These are phyloP conservation scores for Bombus fervidus DNA, from an alignment of 1,140 invertebrate species.

Conservation along the genomic window DNA sequence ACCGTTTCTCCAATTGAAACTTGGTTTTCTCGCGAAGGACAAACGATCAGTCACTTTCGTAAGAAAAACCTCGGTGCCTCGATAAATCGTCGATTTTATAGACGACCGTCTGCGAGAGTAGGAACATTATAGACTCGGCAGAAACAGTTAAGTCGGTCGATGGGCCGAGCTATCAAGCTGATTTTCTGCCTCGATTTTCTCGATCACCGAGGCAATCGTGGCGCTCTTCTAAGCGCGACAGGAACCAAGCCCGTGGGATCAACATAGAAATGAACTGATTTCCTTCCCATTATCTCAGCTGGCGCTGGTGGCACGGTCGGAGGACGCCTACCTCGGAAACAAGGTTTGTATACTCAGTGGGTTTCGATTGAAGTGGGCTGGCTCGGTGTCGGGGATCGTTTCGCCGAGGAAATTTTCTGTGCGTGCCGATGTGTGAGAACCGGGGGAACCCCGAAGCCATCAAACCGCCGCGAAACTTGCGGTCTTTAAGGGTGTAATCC, in stretches of 20 bases:
- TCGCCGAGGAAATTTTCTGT: constrained; percentile 28
- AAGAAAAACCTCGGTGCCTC: not conserved
- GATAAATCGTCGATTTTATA: constrained; percentile 14
- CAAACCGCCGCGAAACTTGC: constrained; percentile 17
- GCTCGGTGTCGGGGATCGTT: constrained; percentile 25
- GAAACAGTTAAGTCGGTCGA: constrained; percentile 44
- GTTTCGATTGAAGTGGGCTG: constrained; percentile 35
- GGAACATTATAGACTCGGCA: constrained; percentile 17
- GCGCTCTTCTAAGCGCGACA: constrained; percentile 61
- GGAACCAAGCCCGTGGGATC: constrained; percentile 74
- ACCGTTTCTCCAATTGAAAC: not conserved
- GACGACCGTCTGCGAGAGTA: not conserved
- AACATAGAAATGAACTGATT: constrained; percentile 84
- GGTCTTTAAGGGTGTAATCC: constrained; percentile 6
- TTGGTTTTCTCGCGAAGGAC: no score
- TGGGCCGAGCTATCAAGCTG: constrained; percentile 68
- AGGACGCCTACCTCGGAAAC: constrained; percentile 49
- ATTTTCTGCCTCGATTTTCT: constrained; percentile 78
- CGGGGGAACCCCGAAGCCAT: not conserved
- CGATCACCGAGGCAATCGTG: constrained; percentile 76
- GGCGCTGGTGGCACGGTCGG: constrained; percentile 50
- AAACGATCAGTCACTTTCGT: not conserved
- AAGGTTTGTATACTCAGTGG: constrained; percentile 68
- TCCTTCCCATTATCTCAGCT: constrained; percentile 81
- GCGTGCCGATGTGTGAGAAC: constrained; percentile 66